These are phyloP conservation scores for Chloroclystis v-ata DNA, from an alignment of 2,888 invertebrate species.

Conservation along the genomic window DNA sequence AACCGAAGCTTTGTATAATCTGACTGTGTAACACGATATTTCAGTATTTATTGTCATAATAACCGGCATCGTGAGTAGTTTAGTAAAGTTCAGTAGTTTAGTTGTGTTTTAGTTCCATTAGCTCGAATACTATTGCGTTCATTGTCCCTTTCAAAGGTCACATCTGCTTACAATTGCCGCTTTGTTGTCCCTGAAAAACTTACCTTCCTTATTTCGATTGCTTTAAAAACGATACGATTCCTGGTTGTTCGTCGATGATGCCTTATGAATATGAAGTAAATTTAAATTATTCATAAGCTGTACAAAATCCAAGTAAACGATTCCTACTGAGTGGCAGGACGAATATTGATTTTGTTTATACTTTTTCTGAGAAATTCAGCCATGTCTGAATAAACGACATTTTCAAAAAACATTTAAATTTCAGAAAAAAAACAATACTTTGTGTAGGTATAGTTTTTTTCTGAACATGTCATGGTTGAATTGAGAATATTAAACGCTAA, in stretches of 20 bases:
- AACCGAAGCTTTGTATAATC: conserved; percentile 13
- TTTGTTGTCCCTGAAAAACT: conserved; percentile 23
- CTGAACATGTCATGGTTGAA: neutral
- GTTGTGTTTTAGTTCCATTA: conserved; percentile 33
- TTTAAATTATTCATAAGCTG: conserved; percentile 2
- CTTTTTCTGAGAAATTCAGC: too few relatives aligned
- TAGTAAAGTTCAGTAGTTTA: conserved; percentile 68
- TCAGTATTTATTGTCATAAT: conserved; percentile 40
- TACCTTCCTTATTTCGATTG: conserved; percentile 17
- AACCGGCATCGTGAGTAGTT: conserved; percentile 49
- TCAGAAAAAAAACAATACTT: too few relatives aligned
- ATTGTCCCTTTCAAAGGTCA: conserved; percentile 65
- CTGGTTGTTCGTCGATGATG: conserved; percentile 11
- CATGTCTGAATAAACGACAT: too few relatives aligned
- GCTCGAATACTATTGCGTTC: conserved; percentile 55
- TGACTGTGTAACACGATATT: conserved; percentile 32
- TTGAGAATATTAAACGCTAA: conserved; percentile 7
- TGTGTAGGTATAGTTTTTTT: too few relatives aligned
- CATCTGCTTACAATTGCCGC: conserved; percentile 39
- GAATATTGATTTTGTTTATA: conserved; percentile 7
- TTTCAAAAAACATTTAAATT: too few relatives aligned
- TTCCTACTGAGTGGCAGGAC: neutral
- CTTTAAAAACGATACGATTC: conserved; percentile 10
- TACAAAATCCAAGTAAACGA: conserved; percentile 4
- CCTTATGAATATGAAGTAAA: conserved; percentile 12